Base-by-base conservation (phyloP, 1,140 invertebrate species). In the Drosophila tristis region DNA sequence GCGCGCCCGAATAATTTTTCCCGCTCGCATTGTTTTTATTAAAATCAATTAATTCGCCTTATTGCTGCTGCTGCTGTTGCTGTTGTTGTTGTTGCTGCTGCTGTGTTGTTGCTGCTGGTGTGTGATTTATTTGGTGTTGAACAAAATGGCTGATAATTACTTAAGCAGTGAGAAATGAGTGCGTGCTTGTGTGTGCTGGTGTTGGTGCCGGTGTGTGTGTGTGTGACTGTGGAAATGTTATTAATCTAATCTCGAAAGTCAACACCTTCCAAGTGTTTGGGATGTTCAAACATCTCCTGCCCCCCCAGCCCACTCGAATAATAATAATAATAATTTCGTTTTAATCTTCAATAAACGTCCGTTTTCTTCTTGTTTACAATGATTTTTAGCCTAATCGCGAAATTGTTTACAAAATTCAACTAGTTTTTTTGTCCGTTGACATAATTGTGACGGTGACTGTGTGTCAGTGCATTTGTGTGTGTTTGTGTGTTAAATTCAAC, bases 311-410 rank as follows among this genome's bases (percentile, higher is more conserved):
- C 4, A 39, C 11, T 13, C 57, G 70, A 71, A 68, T 23, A 79
- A 82, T 84, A 78, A 78, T 84, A 78, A 78, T 72, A 81, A 74
- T 73, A 81, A 87, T 87, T 80, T 64, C 55, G 50, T 57, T 60
- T 39, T 74, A 84, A 82, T 82, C 79, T 78, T 29, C 42, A 70
- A 57, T 53, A 70, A 58, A 71, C 49, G 51, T 42, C 53, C 51
- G 60, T 63, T 49, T 42, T 45, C 26, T 55, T 59, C 47, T 72
- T 61, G 48, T 72, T 73, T 72, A 58, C 67, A 70, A 71, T 58
- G 26, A 42, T 53, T 48, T 44, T 70, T 45, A 72, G 47, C 66
- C 39, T 59, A 71, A 71, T 71, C 68, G 66, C 56, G 31, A 65
- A 79, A 79, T 65, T 84, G 74, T 79, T 75, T 79, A 84, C 64